Evolutionary conservation across 53 echinoderm and acorn worm genomes (phyloP).

Genomic region (Pentamera pediparva): DNA sequence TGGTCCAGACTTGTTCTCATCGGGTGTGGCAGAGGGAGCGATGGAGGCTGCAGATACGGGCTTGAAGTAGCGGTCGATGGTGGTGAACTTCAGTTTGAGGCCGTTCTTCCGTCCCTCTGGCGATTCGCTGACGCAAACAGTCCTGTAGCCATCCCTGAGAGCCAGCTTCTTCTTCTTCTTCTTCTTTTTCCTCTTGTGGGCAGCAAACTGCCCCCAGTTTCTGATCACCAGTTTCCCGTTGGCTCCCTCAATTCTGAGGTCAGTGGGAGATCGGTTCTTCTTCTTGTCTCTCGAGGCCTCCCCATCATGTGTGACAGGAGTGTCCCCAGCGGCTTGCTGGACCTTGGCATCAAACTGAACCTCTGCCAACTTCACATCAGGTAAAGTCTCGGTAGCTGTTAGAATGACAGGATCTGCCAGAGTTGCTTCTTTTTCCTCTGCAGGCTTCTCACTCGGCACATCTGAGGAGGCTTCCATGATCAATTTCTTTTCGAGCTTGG

Average conservation of each 20-base stretch:
- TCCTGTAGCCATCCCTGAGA: neutral
- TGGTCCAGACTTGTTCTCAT: neutral
- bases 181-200: slow-evolving; percentile 18
- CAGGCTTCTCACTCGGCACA: neutral
- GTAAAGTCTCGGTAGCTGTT: too few relatives aligned
- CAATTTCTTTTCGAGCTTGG: neutral
- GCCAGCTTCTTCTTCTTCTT: slow-evolving; percentile 12
- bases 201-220: slow-evolving; percentile 3
- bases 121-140: slow-evolving; percentile 10
- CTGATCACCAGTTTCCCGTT: slow-evolving; percentile 19
- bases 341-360: neutral
- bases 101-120: slow-evolving; percentile 14
- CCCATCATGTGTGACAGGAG: slow-evolving; percentile 11
- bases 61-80: slow-evolving; percentile 8
- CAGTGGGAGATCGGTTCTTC: neutral
- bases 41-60: too few relatives aligned
- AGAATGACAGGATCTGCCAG: neutral
- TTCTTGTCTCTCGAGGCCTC: slow-evolving; percentile 6
- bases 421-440: slow-evolving; percentile 19
- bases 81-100: slow-evolving; percentile 1
- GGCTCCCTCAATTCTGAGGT: slow-evolving; percentile 18
- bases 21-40: too few relatives aligned
- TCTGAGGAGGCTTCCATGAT: neutral
- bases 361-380: too few relatives aligned
- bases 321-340: slow-evolving; percentile 3